Evolutionary conservation across 2,113 vertebrate genomes (phyloP).

Genomic region (Xiphorhynchus elegans): DNA sequence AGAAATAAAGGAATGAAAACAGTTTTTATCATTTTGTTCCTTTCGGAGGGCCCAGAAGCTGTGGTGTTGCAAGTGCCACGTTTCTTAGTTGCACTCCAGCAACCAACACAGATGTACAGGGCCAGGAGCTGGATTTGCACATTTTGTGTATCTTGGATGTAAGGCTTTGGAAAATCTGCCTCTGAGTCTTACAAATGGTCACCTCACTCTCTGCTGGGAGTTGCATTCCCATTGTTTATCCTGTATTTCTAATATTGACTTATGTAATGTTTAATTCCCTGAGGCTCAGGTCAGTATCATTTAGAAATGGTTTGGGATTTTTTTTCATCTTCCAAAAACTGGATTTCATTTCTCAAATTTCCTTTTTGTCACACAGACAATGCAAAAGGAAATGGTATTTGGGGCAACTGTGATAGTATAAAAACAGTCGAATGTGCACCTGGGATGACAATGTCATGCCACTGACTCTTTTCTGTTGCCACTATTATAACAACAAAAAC

Average conservation of each 20-base stretch:
- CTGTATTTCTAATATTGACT: conserved; percentile 2
- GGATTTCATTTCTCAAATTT: background rate
- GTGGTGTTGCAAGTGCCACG: conserved; percentile 24
- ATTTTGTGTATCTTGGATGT: conserved; percentile 50
- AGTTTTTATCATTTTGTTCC: conserved; percentile 50
- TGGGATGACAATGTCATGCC: background rate
- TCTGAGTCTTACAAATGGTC: conserved; percentile 33
- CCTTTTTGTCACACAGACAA: background rate
- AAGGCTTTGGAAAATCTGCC: conserved; percentile 41
- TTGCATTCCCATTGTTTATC: conserved; percentile 13
- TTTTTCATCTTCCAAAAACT: background rate
- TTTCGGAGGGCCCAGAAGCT: conserved; percentile 3
- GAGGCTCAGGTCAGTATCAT: background rate
- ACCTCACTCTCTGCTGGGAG: conserved; percentile 30
- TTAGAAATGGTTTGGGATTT: background rate
- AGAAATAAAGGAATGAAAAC: background rate
- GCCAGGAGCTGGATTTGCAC: conserved; percentile 1
- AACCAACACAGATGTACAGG: conserved; percentile 24
- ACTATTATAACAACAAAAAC: background rate
- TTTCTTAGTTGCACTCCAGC: conserved; percentile 59
- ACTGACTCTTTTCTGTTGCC: background rate
- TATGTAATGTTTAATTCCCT: conserved; percentile 37
- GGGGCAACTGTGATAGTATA: background rate
- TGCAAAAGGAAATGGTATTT: background rate
- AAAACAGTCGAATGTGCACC: background rate